Evolutionary conservation across 2,113 vertebrate species (phyloP), one percentile per base, ranked within the genome.

Genomic region (Salvator merianae): DNA sequence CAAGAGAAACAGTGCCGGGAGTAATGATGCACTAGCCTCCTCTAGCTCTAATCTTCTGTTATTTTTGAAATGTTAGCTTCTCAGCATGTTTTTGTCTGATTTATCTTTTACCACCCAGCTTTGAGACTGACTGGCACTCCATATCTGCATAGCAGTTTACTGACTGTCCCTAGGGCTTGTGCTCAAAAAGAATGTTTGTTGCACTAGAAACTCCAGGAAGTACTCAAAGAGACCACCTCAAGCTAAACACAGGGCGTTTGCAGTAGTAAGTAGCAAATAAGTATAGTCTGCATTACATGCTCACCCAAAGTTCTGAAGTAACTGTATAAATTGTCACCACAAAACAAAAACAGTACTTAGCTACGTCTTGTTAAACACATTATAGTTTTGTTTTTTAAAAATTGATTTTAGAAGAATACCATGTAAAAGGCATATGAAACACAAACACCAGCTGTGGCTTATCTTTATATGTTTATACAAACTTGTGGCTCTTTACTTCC

Each of bases 11-110:
- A 22, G 40, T 10, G n/a, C 12, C 32, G 62, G 26, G 36, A 22
- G 43, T 79, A 79, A 36, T 77, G 32, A 79, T 79, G 38, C 13
- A 79, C 16, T 10, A 47, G 28, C 47, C 13, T 24, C 40, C 32
- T 24, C 63, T 20, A 68, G 63, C 28, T 43, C 38, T 79, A 68
- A 38, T 68, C 38, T 65, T 79, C 43, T 8, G 53, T 75, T 53
- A 75, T 59, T 77, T 77, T 30, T 47, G 18, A 79, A 79, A 79
- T 79, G 38, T 66, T 36, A 66, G 36, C 77, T 79, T 79, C 13
- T 68, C 28, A 68, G 30, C 38, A 68, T 32, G 63, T 66, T 68
- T 78, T 68, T n/a, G 2, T 66, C 78, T 68, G 78, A 30, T 38
- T 12, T 43, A 28, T 68, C 40, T 68, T 68, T 79, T n/a, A 79